Evolutionary conservation across 2,113 vertebrate species (phyloP).

Genomic region (Galemys pyrenaicus): DNA sequence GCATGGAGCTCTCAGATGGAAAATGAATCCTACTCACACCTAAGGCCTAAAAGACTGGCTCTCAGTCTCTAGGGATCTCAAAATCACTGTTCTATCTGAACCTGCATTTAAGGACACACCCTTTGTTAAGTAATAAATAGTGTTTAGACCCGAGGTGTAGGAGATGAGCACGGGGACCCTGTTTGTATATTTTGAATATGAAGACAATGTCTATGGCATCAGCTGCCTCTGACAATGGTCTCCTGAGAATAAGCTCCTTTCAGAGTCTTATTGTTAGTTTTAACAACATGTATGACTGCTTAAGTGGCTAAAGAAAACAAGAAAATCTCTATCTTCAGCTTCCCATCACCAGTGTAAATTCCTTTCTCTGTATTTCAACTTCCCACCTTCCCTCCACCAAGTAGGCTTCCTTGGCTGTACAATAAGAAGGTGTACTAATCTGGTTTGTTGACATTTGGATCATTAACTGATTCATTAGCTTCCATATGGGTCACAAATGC

Average conservation of each 20-base stretch:
- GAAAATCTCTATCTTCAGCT: no score
- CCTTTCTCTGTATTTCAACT: background rate
- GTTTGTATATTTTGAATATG: background rate
- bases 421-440: background rate
- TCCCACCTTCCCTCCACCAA: background rate
- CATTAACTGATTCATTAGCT: background rate
- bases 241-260: background rate
- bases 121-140: background rate
- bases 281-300: background rate
- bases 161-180: background rate
- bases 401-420: background rate
- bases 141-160: background rate
- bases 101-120: background rate
- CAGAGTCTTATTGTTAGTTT: background rate
- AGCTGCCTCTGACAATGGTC: background rate
- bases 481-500: background rate
- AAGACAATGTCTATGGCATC: background rate
- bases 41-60: background rate
- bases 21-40: background rate
- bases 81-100: background rate
- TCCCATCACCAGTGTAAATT: background rate
- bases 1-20: background rate
- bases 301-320: background rate
- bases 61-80: background rate
- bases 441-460: background rate